A percentile compares a stretch with the other conserved stretches of the same genome.
These are phyloP conservation scores for Perizoma flavofasciatum DNA, from an alignment of 2,888 invertebrate species.

Conservation along the genomic window DNA sequence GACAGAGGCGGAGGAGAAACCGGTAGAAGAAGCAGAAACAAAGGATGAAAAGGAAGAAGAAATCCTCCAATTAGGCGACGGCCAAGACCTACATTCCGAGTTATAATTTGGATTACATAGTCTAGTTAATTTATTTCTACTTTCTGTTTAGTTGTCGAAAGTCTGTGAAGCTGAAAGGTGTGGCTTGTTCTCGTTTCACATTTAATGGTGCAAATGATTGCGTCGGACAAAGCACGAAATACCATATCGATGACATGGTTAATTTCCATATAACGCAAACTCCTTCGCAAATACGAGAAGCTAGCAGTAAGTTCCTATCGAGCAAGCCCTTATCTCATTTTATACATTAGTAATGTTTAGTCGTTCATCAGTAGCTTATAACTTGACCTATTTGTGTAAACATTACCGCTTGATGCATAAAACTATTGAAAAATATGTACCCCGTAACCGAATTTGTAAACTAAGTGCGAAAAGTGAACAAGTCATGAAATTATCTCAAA, in stretches of 20 bases:
- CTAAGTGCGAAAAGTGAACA: conserved; percentile 58
- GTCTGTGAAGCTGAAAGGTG: too few species aligned
- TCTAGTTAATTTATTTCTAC: conserved; percentile 63
- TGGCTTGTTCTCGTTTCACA: conserved; percentile 68
- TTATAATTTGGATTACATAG: conserved; percentile 79
- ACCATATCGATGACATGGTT: background rate
- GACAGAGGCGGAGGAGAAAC: conserved; percentile 44
- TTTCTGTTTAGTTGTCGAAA: conserved; percentile 55
- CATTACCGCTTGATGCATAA: too few species aligned
- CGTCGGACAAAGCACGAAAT: background rate
- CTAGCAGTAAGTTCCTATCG: background rate
- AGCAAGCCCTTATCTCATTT: too few species aligned
- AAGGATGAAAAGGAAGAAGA: conserved; percentile 48
- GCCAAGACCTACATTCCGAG: conserved; percentile 75
- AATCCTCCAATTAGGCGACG: conserved; percentile 59
- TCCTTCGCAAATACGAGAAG: background rate
- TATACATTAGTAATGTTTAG: too few species aligned
- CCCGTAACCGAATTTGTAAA: too few species aligned
- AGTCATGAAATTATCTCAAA: conserved; percentile 65
- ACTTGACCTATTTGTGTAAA: too few species aligned
- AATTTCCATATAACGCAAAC: background rate
- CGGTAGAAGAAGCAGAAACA: conserved; percentile 42
- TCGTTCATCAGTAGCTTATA: too few species aligned
- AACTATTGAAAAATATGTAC: too few species aligned
- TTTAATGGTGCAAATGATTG: background rate